These are phyloP conservation scores for Saccostrea echinata DNA, from an alignment of 1,140 invertebrate species.

Conservation along the genomic window DNA sequence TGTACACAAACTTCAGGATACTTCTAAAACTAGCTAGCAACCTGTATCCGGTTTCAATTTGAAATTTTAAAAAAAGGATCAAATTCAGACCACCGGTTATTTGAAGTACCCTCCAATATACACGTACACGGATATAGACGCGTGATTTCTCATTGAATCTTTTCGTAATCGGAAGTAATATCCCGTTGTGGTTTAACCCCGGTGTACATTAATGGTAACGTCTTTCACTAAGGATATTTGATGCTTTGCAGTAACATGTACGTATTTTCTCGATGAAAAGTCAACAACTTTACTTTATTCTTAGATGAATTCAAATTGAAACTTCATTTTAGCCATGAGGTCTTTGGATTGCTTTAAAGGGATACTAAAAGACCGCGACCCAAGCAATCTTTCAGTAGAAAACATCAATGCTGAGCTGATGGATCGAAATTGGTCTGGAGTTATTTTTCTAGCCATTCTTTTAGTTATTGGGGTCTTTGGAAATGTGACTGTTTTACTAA, in stretches of 20 bases:
- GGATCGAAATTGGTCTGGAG: slow-evolving; percentile 36
- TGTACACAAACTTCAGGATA: too few relatives aligned
- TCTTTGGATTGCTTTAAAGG: not conserved
- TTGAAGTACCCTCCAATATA: too few relatives aligned
- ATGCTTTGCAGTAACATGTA: too few relatives aligned
- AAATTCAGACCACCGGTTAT: too few relatives aligned
- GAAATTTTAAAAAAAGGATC: too few relatives aligned
- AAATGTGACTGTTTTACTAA: slow-evolving; percentile 47
- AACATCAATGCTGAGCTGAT: slow-evolving; percentile 2
- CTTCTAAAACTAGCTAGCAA: not conserved
- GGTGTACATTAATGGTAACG: too few relatives aligned
- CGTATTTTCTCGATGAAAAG: too few relatives aligned
- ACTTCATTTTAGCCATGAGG: not conserved
- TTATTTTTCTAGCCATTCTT: slow-evolving; percentile 34
- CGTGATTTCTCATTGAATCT: slow-evolving; percentile 4
- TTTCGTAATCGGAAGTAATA: not conserved
- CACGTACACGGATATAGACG: not conserved
- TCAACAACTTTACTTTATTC: too few relatives aligned
- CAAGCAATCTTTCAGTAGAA: not conserved
- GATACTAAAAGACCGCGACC: not conserved
- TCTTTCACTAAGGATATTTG: too few relatives aligned
- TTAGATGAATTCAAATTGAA: too few relatives aligned
- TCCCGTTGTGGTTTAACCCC: not conserved
- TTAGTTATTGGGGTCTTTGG: slow-evolving; percentile 42
- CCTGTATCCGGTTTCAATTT: not conserved